Evolutionary conservation across 2,113 vertebrate species (phyloP).

Genomic region (Symphodus melops): DNA sequence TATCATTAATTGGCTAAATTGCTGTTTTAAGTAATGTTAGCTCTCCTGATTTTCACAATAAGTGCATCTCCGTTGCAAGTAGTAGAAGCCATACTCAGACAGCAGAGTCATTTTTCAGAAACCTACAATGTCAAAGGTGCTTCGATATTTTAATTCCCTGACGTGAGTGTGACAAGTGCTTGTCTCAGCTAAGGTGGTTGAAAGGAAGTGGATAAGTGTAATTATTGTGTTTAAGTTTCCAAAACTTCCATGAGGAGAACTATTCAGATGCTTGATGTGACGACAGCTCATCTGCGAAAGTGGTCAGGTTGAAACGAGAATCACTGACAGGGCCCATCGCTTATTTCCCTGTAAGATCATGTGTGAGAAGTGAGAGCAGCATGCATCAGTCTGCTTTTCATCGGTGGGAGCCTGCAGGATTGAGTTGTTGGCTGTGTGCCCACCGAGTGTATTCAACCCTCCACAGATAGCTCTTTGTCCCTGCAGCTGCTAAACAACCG

Average conservation of each 20-base stretch:
- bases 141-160: background rate
- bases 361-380: conserved; percentile 67
- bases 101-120: background rate
- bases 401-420: conserved; percentile 80
- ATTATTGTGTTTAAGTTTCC: background rate
- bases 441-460: conserved; percentile 87
- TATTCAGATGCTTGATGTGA: conserved; percentile 14
- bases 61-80: background rate
- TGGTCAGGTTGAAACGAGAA: conserved; percentile 33
- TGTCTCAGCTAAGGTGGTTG: background rate
- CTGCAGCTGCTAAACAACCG: conserved; percentile 80
- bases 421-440: conserved; percentile 88
- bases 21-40: too few species aligned
- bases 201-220: background rate
- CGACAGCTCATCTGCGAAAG: conserved; percentile 44
- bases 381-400: conserved; percentile 72
- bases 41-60: too few species aligned
- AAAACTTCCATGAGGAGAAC: background rate
- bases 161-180: background rate
- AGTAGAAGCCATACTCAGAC: background rate
- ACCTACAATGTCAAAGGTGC: background rate
- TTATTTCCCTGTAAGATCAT: conserved; percentile 65
- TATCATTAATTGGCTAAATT: too few species aligned
- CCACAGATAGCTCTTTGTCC: conserved; percentile 93
- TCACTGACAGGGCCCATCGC: conserved; percentile 33